A percentile compares a stretch with the other conserved stretches of the same genome.
Evolutionary conservation across 92 coral and sea anemone species (phyloP).

Genomic region (Paragorgia papillata): DNA sequence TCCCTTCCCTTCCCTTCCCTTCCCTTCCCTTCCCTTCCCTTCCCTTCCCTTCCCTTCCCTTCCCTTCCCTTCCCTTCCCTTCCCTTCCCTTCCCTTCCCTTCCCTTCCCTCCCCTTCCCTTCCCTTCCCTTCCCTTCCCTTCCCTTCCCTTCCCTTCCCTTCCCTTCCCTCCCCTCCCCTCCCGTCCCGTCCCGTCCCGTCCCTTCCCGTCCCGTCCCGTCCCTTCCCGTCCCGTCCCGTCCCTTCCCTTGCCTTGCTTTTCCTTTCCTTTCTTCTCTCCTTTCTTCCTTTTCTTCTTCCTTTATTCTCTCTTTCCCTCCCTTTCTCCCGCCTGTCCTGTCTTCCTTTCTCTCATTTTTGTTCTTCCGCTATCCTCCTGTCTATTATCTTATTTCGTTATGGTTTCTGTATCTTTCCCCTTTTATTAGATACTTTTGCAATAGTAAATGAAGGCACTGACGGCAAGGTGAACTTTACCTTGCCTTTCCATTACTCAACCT

Average conservation of each 20-base stretch:
- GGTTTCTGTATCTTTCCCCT: not conserved
- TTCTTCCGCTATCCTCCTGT: too few relatives aligned
- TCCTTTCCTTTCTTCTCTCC: not conserved
- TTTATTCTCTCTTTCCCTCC: too few relatives aligned
- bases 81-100: not conserved
- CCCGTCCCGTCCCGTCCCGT: not conserved
- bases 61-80: not conserved
- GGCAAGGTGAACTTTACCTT: constrained; percentile 75
- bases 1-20: not conserved
- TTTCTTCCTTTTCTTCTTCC: not conserved
- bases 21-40: not conserved
- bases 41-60: not conserved
- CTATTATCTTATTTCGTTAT: not conserved
- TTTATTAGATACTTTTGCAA: constrained; percentile 70
- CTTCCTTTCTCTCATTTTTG: not conserved
- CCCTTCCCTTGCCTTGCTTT: not conserved
- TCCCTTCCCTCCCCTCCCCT: not conserved
- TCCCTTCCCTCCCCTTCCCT: not conserved
- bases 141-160: not conserved
- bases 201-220: too few relatives aligned
- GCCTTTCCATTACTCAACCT: constrained; percentile 86
- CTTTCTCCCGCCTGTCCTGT: not conserved
- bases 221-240: too few relatives aligned
- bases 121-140: not conserved
- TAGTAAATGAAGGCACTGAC: constrained; percentile 79